Base-by-base conservation (phyloP, 1,140 invertebrate genomes). In the Thaumetopoea pityocampa region DNA sequence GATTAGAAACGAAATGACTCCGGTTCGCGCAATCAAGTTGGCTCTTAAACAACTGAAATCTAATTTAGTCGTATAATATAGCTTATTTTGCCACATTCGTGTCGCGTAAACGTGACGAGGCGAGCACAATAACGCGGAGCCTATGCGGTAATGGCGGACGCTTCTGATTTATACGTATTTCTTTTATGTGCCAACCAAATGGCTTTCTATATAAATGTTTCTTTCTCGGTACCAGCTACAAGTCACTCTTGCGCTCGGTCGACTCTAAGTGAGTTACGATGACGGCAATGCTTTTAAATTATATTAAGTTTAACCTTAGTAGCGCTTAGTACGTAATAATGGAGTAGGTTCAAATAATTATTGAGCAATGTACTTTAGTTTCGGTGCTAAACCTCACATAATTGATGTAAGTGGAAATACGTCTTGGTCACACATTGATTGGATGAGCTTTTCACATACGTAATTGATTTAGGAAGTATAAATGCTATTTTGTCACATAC, bases 111-210 rank as follows among this genome's bases (percentile, higher is more conserved):
- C 69, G 73, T 74, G 74, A 74, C 67, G 58, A 53, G 67, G 64
- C 53, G 71, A 46, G 56, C 61, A 79, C 71, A 78, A 78, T 78
- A 78, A 77, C 54, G 62, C 51, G 49, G 20, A 51, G 41, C 44
- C 60, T 51, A 55, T 48, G 45, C 54, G 36, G 64, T 77, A 82
- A 82, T 79, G 73, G 74, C 54, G 49, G 63, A 48, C 77, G 56
- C 54, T 52, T 67, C 66, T 73, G 73, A 82, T 79, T 82, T 82
- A 82, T 77, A 70, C 67, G 66, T 67, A 77, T 79, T 82, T 70
- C 70, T 78, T 81, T 79, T 77, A 77, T 78, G 72, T 66, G 45
- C 65, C 50, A 55, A 56, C 61, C 38, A 70, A 74, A 79, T 77
- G 63, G 68, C 55, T 69, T 67, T 69, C 66, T 70, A 74, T 66